Base-by-base conservation (phyloP, 2,113 vertebrate species). In the Sapajus apella region DNA sequence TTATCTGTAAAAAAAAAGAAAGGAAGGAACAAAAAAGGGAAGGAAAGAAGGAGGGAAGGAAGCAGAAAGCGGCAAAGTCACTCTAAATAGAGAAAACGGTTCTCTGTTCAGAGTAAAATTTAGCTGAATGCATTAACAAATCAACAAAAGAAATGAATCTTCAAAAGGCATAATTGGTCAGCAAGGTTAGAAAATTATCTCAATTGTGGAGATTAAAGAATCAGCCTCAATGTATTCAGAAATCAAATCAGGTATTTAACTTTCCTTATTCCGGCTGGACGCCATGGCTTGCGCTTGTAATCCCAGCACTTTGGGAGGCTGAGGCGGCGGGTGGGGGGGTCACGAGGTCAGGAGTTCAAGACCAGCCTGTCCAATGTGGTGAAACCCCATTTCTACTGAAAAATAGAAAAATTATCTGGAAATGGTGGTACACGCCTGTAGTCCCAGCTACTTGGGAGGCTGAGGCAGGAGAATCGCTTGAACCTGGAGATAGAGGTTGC, bases 171-270 rank as follows among this genome's bases (percentile, higher is more conserved):
- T 76, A 88, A 73, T 7, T 52, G 56, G 52, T 56, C 56, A 43
- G 70, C 55, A 82, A 79, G 56, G 35, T 75, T 61, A 56, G 23
- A 52, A 94, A 4, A 86, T 82, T 86, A 4, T 89, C 70, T 95
- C 47, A 73, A 0, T 25, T 72, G 6, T 40, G 35, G 83, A 94
- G 35, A 56, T 89, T 43, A 82, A 87, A 45, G n/a, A 87, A 86
- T 58, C 83, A 55, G 47, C 58, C 66, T 70, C 52, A 76, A 58
- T 7, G 7, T 73, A 82, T 66, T 86, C 92, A 95, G 91, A 82
- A 95, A 88, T 30, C 45, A 94, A 96, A 72, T 85, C n/a, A 37
- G n/a, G 11, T 77, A 52, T 94, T 94, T 92, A 94, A 86, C 55
- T 35, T 84, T 64, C 73, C n/a, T 94, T 64, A 56, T 87, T 93